phyloP scores from a whole-genome alignment of 1,140 invertebrate species.

The Drosophila cardini region DNA sequence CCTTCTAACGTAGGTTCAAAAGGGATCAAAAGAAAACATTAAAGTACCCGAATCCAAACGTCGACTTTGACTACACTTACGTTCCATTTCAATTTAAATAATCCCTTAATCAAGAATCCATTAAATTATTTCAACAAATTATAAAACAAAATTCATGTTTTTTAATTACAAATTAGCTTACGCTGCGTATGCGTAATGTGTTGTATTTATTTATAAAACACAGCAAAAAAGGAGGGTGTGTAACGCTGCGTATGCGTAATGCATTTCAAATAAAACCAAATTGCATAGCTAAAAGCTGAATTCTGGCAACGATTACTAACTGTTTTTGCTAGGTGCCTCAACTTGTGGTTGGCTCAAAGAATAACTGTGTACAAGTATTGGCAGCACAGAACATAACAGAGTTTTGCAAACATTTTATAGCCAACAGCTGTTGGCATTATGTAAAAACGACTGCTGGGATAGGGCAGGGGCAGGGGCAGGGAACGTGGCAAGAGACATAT shows the following conservation, averaged over 20 bases:
- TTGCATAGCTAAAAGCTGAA: neutral
- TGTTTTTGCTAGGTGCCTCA: constrained; percentile 15
- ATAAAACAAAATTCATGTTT: neutral
- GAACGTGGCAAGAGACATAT: constrained; percentile 3
- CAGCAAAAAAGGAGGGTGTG: no score
- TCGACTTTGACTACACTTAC: neutral
- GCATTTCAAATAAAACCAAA: neutral
- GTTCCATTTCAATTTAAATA: constrained; percentile 15
- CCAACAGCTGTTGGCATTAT: constrained; percentile 34
- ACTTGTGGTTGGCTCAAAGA: neutral
- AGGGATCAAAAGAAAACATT: constrained; percentile 22
- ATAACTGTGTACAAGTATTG: constrained; percentile 1
- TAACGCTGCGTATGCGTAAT: neutral
- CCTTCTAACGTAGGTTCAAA: neutral
- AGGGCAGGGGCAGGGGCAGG: neutral
- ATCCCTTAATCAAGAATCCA: neutral
- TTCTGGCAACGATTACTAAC: neutral
- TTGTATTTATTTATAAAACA: no score
- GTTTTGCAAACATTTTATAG: constrained; percentile 15
- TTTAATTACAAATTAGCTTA: neutral
- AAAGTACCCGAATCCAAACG: neutral
- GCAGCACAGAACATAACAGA: neutral
- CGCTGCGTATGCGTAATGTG: neutral
- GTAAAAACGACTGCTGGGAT: neutral
- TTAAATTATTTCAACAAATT: neutral